phyloP scores from a whole-genome alignment of 2,797 vertebrate genomes.

The Melopsittacus undulatus region DNA sequence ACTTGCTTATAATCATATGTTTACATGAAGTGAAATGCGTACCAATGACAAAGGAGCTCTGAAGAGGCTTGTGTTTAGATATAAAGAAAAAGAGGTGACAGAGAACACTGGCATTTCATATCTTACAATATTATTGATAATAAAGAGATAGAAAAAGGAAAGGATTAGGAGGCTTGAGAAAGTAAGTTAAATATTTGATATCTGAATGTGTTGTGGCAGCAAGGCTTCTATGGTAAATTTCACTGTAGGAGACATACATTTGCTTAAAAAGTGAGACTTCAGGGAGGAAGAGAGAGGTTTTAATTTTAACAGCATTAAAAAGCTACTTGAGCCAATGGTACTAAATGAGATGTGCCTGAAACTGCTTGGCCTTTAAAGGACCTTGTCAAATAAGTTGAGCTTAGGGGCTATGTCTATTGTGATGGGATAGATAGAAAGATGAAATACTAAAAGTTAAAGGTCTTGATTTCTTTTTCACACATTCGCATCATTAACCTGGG shows the following conservation, averaged over 20 bases:
- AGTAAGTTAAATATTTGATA: neutral
- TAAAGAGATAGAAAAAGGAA: neutral
- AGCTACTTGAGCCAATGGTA: neutral
- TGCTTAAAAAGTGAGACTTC: neutral
- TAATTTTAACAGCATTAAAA: neutral
- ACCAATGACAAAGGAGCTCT: neutral
- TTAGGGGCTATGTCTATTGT: neutral
- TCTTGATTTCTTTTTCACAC: neutral
- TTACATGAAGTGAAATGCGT: constrained; percentile 22
- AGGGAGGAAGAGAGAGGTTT: neutral
- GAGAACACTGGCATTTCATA: neutral
- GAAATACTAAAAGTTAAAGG: neutral
- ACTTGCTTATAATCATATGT: neutral
- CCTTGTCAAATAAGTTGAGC: neutral
- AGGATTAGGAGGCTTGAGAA: neutral
- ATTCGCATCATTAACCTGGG: neutral
- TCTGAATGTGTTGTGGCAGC: neutral
- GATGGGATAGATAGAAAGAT: neutral
- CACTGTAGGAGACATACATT: neutral
- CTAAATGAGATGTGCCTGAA: neutral
- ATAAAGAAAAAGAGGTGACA: neutral
- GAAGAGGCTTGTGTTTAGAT: neutral
- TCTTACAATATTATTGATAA: neutral
- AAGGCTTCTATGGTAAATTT: neutral
- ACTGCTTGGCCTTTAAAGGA: neutral